Evolutionary conservation across 2,113 vertebrate genomes (phyloP), one percentile per base, ranked within the genome.

Genomic region (Marmota monax): DNA sequence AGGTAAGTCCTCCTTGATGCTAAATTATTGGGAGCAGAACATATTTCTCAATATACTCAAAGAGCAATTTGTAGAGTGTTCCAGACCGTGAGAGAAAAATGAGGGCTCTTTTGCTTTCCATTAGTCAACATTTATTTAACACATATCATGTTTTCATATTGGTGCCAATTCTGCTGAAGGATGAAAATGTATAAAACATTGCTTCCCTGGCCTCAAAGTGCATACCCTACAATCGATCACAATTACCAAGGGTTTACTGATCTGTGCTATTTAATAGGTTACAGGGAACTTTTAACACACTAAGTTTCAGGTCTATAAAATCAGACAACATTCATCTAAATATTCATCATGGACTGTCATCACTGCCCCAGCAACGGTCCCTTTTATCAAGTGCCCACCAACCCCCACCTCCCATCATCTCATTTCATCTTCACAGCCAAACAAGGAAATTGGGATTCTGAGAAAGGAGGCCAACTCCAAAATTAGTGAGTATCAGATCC

Each of bases 71-170:
- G 7, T 84, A 82, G 29, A 61, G 58, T 77, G 94, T 82, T 85
- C 78, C 39, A 61, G 8, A 72, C 56, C n/a, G 18, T 29, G 79
- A 94, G 17, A 96, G 51, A 90, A 94, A 90, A 69, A 42, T 42
- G 29, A 94, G 29, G 5, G 34, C 37, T 82, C 85, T 86, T 73
- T 58, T 89, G 53, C 93, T 88, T 92, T 88, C 58, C 34, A 96
- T 37, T 84, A 42, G 65, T 39, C 27, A 77, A 22, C 13, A 78
- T 61, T 79, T 86, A 67, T 87, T 88, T 73, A 67, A 69, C 74
- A 93, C 6, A 29, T 37, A 37, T 9, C 51, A 48, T 18, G 39
- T 82, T 63, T 77, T 91, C 69, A 84, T 45, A 48, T 23, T 76
- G 72, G 34, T 20, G 10, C 34, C 70, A 82, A 10, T 14, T 67